Evolutionary conservation across 2,113 vertebrate genomes (phyloP).

Genomic region (Salvelinus namaycush): DNA sequence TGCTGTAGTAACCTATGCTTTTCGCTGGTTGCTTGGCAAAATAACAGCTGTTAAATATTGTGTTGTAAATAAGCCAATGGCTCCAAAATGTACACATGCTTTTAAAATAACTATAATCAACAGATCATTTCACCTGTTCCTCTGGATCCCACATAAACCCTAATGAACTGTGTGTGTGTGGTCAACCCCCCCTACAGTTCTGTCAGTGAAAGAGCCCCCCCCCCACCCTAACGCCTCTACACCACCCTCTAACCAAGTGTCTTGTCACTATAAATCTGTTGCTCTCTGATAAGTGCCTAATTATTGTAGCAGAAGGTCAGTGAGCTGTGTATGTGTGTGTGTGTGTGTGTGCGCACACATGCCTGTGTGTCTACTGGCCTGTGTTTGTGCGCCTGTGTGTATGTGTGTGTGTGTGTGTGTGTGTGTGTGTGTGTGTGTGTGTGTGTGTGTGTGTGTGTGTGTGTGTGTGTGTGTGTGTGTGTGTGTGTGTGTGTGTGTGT

Average conservation of each 20-base stretch:
- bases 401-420: background rate
- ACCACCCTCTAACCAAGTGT: conserved; percentile 33
- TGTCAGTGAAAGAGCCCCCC: conserved; percentile 43
- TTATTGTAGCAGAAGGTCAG: conserved; percentile 14
- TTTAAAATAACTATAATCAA: too few species aligned
- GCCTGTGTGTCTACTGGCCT: background rate
- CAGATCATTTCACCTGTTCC: too few species aligned
- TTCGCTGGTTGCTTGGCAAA: too few species aligned
- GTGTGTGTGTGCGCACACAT: background rate
- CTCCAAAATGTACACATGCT: too few species aligned
- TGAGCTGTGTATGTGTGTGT: background rate
- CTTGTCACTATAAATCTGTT: conserved; percentile 33
- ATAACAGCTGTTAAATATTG: too few species aligned
- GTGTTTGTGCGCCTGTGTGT: background rate
- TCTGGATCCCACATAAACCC: background rate
- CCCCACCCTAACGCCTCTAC: conserved; percentile 49
- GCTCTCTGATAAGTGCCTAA: conserved; percentile 31
- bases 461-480: background rate
- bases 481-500: background rate
- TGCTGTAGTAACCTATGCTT: too few species aligned
- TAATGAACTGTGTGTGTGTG: background rate
- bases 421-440: background rate
- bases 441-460: background rate
- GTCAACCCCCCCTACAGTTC: background rate
- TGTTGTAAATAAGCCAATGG: too few species aligned